A percentile compares a stretch with the other conserved stretches of the same genome.
Conservation (phyloP, 2,888 invertebrate genomes). For the Ischnura elegans region DNA sequence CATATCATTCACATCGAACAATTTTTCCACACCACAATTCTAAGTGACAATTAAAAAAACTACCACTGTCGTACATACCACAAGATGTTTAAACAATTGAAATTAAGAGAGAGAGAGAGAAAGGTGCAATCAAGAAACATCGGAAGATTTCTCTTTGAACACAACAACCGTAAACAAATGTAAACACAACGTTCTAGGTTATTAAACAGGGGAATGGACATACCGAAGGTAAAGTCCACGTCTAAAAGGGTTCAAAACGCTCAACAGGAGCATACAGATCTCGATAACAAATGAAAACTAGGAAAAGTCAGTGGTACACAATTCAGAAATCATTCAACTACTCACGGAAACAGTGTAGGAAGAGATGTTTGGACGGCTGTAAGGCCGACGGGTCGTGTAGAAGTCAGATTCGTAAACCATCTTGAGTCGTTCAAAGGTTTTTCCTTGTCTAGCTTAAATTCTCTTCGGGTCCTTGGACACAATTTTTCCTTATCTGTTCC, state of each 20-base stretch:
- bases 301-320: neutral
- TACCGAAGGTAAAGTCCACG: conserved; percentile 33
- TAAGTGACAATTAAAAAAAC: neutral
- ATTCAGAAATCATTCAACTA: conserved; percentile 3
- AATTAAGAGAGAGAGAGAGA: conserved; percentile 47
- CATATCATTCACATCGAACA: neutral
- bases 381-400: conserved; percentile 92
- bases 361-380: conserved; percentile 85
- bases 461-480: neutral
- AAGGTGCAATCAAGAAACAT: neutral
- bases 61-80: neutral
- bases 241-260: neutral
- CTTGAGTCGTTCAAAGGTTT: conserved; percentile 75
- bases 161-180: neutral
- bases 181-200: neutral
- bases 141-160: neutral
- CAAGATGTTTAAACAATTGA: neutral
- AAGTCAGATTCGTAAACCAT: conserved; percentile 97
- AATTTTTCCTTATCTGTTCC: neutral
- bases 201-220: conserved; percentile 15
- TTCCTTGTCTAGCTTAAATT: neutral
- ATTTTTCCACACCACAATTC: neutral
- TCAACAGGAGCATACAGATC: neutral
- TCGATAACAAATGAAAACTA: neutral
- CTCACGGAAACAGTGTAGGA: conserved; percentile 92